Evolutionary conservation across 30 jellyfish, hydroid and myxozoan species (phyloP).

Genomic region (Aurelia aurita): DNA sequence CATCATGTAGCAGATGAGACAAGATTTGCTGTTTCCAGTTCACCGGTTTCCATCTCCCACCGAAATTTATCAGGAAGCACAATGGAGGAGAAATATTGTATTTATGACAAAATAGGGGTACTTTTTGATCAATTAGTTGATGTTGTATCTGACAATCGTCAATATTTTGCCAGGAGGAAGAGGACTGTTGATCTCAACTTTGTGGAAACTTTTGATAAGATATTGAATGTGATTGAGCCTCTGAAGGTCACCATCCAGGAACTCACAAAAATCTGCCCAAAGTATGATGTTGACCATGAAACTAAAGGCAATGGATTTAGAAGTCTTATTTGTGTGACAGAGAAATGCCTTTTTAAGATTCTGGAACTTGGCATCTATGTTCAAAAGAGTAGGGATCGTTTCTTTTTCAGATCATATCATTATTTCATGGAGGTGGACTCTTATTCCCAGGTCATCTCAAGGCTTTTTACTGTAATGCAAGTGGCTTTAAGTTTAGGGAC

Average conservation of each 20-base stretch:
- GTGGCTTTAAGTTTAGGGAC: constrained; percentile 78
- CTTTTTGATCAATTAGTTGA: constrained; percentile 63
- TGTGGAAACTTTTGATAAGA: constrained; percentile 67
- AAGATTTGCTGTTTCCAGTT: too few relatives aligned
- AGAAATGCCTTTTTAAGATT: constrained; percentile 75
- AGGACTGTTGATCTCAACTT: constrained; percentile 66
- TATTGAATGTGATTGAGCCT: constrained; percentile 84
- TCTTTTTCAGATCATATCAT: constrained; percentile 91
- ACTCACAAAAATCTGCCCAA: constrained; percentile 65
- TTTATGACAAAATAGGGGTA: constrained; percentile 40
- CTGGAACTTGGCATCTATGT: constrained; percentile 66
- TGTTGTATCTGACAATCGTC: constrained; percentile 48
- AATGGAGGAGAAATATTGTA: constrained; percentile 55
- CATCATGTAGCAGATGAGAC: too few relatives aligned
- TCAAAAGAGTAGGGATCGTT: constrained; percentile 70
- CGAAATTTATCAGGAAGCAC: not conserved
- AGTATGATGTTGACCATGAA: constrained; percentile 33
- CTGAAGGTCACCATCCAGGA: constrained; percentile 77
- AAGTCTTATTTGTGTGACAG: constrained; percentile 77
- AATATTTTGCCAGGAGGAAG: constrained; percentile 51
- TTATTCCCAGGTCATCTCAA: constrained; percentile 71
- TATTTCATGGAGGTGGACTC: constrained; percentile 91
- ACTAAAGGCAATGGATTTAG: constrained; percentile 92
- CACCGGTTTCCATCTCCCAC: too few relatives aligned
- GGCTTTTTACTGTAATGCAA: constrained; percentile 84